A percentile compares a stretch with the other conserved stretches of the same genome.
Evolutionary conservation across 2,888 invertebrate genomes (phyloP).

Genomic region (Eledone cirrhosa): DNA sequence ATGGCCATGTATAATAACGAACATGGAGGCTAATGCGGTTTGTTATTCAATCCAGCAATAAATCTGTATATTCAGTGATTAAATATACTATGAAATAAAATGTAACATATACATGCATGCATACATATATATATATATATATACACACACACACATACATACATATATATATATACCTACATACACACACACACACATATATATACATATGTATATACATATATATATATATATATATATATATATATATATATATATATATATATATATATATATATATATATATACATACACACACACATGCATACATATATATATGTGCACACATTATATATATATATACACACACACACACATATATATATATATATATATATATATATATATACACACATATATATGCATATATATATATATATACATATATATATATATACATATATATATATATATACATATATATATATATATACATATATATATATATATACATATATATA

Average conservation of each 20-base stretch:
- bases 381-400: neutral
- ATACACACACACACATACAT: too few relatives aligned
- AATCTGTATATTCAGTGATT: too few relatives aligned
- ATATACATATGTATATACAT: neutral
- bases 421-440: neutral
- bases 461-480: neutral
- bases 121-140: too few relatives aligned
- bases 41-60: too few relatives aligned
- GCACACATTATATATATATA: neutral
- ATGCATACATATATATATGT: neutral
- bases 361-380: neutral
- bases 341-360: neutral
- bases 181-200: neutral
- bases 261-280: neutral
- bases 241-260: neutral
- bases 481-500: neutral
- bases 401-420: neutral
- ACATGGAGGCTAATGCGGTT: too few relatives aligned
- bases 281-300: neutral
- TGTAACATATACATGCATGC: too few relatives aligned
- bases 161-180: neutral
- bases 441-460: neutral
- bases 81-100: too few relatives aligned
- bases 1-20: too few relatives aligned
- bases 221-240: neutral